These are phyloP conservation scores for Coelinius sp. DNA, from an alignment of 2,888 invertebrate genomes.

Conservation along the genomic window DNA sequence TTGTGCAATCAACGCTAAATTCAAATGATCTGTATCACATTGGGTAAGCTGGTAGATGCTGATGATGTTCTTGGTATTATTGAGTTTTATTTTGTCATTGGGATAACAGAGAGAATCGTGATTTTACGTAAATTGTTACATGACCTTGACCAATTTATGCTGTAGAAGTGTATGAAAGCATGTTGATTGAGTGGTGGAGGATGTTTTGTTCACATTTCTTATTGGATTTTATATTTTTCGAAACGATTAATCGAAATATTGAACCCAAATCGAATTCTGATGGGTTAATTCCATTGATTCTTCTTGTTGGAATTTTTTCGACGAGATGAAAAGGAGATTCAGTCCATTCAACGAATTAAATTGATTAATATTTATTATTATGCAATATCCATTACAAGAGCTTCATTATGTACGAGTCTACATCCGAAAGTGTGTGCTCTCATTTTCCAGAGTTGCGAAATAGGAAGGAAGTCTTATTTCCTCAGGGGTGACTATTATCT, in stretches of 20 bases:
- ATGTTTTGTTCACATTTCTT: no score
- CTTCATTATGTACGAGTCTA: neutral
- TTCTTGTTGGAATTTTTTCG: no score
- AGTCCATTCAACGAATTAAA: no score
- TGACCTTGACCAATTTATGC: slow-evolving; percentile 29
- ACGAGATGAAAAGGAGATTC: no score
- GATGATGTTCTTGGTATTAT: neutral
- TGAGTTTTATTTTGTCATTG: neutral
- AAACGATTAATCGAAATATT: no score
- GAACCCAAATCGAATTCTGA: no score
- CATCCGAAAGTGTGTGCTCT: neutral
- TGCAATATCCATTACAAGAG: neutral
- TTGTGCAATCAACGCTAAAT: neutral
- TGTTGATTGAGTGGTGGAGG: no score
- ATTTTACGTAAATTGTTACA: neutral
- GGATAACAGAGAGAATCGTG: neutral
- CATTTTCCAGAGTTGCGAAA: neutral
- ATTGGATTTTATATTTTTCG: no score
- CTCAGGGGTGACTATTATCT: neutral
- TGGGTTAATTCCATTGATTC: no score
- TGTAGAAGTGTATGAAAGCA: slow-evolving; percentile 20
- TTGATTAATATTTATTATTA: neutral
- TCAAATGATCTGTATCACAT: neutral
- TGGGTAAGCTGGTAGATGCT: neutral
- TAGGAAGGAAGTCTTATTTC: neutral